Evolutionary conservation across 2,113 vertebrate genomes (phyloP).

Genomic region (Neomonachus schauinslandi): DNA sequence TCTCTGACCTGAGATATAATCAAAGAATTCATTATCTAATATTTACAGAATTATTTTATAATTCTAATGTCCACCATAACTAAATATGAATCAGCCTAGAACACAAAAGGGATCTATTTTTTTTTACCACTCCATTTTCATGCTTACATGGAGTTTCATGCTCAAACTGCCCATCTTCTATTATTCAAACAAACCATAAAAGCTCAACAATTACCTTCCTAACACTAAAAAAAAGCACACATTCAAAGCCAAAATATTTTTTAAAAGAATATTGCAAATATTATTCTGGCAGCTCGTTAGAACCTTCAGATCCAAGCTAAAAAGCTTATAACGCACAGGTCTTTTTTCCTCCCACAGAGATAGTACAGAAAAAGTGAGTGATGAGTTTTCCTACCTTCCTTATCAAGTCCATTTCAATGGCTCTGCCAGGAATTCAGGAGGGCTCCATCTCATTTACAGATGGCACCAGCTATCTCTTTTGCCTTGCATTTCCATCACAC

Average conservation of each 20-base stretch:
- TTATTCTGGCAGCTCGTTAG: slow-evolving; percentile 48
- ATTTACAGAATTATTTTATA: not conserved
- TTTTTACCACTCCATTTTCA: not conserved
- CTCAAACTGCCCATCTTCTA: slow-evolving; percentile 44
- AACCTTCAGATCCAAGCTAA: slow-evolving; percentile 70
- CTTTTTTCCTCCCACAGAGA: slow-evolving; percentile 10
- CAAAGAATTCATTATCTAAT: not conserved
- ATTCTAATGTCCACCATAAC: not conserved
- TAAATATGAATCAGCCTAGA: not conserved
- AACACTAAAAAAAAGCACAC: slow-evolving; percentile 48
- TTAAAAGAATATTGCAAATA: slow-evolving; percentile 51
- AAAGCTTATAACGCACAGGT: slow-evolving; percentile 34
- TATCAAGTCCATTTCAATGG: slow-evolving; percentile 75
- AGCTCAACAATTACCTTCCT: not conserved
- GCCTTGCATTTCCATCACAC: slow-evolving; percentile 4
- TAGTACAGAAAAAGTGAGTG: slow-evolving; percentile 65
- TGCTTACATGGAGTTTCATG: not conserved
- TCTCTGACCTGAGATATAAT: not conserved
- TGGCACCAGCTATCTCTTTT: slow-evolving; percentile 35
- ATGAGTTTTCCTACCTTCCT: slow-evolving; percentile 65
- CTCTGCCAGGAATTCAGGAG: slow-evolving; percentile 51
- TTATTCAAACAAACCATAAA: slow-evolving; percentile 49
- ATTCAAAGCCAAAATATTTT: slow-evolving; percentile 52
- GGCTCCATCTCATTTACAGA: slow-evolving; percentile 68
- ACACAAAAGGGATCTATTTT: not conserved